Evolutionary conservation across 2,797 vertebrate species (phyloP).

Genomic region (Loris lydekkerianus): DNA sequence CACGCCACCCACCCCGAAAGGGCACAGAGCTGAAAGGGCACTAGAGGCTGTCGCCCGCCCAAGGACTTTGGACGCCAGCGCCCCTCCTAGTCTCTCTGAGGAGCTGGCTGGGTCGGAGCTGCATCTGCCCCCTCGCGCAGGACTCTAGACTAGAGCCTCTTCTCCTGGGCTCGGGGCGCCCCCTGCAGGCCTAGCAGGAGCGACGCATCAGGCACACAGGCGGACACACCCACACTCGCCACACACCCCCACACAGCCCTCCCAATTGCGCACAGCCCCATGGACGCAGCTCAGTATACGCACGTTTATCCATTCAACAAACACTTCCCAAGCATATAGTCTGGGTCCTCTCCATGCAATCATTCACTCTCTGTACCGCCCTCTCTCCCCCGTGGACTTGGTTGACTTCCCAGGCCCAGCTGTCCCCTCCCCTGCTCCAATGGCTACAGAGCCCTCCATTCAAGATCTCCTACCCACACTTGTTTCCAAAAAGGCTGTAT

Average conservation of each 20-base stretch:
- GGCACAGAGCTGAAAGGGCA: neutral
- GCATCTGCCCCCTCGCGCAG: accelerated
- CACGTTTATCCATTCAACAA: neutral
- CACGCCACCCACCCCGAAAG: accelerated
- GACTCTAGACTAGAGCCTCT: no score
- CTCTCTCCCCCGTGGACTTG: neutral
- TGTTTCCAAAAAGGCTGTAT: no score
- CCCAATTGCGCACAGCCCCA: neutral
- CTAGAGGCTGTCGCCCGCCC: neutral
- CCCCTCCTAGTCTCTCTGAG: neutral
- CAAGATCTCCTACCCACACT: neutral
- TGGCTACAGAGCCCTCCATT: neutral
- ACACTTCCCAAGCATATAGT: neutral
- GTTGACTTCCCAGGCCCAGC: neutral
- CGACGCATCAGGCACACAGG: neutral
- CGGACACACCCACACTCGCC: no score
- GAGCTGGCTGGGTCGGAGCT: accelerated
- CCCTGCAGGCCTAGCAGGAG: conserved; percentile 34
- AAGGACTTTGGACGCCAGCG: accelerated
- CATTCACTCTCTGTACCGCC: neutral
- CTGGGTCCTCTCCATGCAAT: neutral
- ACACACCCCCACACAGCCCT: neutral
- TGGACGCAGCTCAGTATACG: neutral
- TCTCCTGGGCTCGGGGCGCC: conserved; percentile 45
- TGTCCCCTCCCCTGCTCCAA: neutral